phyloP scores from a whole-genome alignment of 1,140 invertebrate genomes.

The Metopolophium dirhodum region DNA sequence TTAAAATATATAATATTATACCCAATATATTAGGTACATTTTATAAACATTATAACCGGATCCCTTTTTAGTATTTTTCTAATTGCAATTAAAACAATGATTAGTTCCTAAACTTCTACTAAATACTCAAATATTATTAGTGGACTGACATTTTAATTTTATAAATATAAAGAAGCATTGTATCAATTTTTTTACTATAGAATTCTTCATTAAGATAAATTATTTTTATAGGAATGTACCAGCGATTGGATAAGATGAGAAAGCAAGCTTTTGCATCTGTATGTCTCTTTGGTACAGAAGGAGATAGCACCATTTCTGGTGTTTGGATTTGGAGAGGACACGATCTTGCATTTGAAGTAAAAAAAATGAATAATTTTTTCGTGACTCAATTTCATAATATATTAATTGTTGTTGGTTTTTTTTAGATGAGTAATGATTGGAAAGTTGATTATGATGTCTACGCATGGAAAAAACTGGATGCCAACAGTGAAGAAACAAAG shows the following conservation, averaged over 20 bases:
- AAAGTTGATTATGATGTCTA: conserved; percentile 98
- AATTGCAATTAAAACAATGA: not conserved
- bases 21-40: too few relatives aligned
- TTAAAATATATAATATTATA: too few relatives aligned
- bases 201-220: not conserved
- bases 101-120: not conserved
- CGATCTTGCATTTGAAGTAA: conserved; percentile 87
- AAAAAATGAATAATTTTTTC: conserved; percentile 50
- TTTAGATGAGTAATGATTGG: conserved; percentile 86
- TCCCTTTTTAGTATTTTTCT: not conserved
- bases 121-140: not conserved
- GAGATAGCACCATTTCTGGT: conserved; percentile 92
- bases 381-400: not conserved
- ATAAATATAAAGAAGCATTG: not conserved
- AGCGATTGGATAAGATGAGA: conserved; percentile 96
- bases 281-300: conserved; percentile 91
- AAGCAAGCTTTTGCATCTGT: conserved; percentile 95
- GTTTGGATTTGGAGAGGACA: conserved; percentile 97
- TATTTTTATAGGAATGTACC: conserved; percentile 84
- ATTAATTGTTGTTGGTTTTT: conserved; percentile 62
- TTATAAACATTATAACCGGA: not conserved
- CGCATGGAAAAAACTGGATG: conserved; percentile 93
- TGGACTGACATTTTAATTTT: too few relatives aligned
- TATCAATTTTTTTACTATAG: conserved; percentile 28
- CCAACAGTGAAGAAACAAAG: conserved; percentile 82